Conservation (phyloP, 2,888 invertebrate genomes). For the Agrotis puta region DNA sequence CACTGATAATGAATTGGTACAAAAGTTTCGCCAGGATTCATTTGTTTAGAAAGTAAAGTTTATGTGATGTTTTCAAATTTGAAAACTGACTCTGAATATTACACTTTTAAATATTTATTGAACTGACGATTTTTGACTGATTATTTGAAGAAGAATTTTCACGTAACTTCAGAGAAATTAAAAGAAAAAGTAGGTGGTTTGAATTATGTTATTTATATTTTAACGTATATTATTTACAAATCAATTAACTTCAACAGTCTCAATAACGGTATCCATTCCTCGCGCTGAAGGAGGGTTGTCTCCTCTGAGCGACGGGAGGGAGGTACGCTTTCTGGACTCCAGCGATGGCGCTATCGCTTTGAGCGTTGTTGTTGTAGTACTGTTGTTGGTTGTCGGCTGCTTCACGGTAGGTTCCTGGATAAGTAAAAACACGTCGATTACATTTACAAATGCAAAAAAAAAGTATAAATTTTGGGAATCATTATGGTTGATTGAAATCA, state of each 20-base stretch:
- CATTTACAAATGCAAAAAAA: too few species aligned
- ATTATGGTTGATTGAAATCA: background rate
- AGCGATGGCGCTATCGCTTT: constrained; percentile 41
- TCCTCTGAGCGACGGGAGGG: constrained; percentile 71
- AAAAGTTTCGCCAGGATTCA: too few species aligned
- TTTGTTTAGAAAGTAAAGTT: too few species aligned
- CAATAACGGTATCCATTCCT: constrained; percentile 77
- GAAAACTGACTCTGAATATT: too few species aligned
- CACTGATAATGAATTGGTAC: too few species aligned
- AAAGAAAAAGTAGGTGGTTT: background rate
- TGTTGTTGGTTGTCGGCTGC: constrained; percentile 67
- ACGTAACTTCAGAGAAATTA: background rate
- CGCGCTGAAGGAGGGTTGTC: constrained; percentile 70
- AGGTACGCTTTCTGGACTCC: constrained; percentile 74
- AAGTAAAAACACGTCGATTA: background rate
- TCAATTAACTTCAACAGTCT: constrained; percentile 40
- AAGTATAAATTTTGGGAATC: too few species aligned
- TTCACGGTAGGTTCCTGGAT: constrained; percentile 82
- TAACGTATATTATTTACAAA: too few species aligned
- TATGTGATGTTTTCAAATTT: too few species aligned
- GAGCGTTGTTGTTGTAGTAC: constrained; percentile 62
- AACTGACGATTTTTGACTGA: too few species aligned
- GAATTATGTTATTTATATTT: constrained; percentile 48
- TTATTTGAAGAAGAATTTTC: too few species aligned
- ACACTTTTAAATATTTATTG: too few species aligned